These are phyloP conservation scores for Drymodes brunneopygia DNA, from an alignment of 2,113 vertebrate genomes.

Conservation along the genomic window DNA sequence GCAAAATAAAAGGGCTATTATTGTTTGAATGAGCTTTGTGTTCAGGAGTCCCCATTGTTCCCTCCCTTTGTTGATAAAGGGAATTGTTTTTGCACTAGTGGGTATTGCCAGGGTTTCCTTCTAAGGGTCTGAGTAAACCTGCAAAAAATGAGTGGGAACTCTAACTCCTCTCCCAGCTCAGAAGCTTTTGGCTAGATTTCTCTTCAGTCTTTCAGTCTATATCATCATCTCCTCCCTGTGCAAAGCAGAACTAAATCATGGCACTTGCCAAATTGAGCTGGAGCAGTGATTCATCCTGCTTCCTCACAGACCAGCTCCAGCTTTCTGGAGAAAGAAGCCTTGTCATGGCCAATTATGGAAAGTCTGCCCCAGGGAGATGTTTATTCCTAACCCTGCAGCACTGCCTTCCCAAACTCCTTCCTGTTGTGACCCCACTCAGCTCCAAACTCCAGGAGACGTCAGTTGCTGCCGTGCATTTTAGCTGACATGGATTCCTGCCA, in stretches of 20 bases:
- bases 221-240: background rate
- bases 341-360: slow-evolving; percentile 60
- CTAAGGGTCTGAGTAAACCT: slow-evolving; percentile 39
- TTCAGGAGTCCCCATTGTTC: slow-evolving; percentile 31
- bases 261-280: background rate
- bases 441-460: background rate
- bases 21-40: slow-evolving; percentile 21
- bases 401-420: slow-evolving; percentile 24
- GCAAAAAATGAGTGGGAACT: slow-evolving; percentile 22
- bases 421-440: slow-evolving; percentile 9
- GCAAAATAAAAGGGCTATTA: slow-evolving; percentile 1
- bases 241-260: background rate
- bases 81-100: background rate
- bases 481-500: slow-evolving; percentile 7
- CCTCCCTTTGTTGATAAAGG: slow-evolving; percentile 17
- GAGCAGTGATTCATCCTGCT: slow-evolving; percentile 45
- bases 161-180: background rate
- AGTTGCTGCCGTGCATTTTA: slow-evolving; percentile 13
- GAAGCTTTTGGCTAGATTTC: slow-evolving; percentile 24
- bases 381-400: slow-evolving; percentile 17
- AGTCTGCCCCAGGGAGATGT: slow-evolving; percentile 42
- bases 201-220: slow-evolving; percentile 21
- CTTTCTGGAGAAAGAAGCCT: slow-evolving; percentile 36
- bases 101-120: slow-evolving; percentile 38
- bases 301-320: background rate